Conservation (phyloP, 2,113 vertebrate genomes). For the Ginglymostoma cirratum region DNA sequence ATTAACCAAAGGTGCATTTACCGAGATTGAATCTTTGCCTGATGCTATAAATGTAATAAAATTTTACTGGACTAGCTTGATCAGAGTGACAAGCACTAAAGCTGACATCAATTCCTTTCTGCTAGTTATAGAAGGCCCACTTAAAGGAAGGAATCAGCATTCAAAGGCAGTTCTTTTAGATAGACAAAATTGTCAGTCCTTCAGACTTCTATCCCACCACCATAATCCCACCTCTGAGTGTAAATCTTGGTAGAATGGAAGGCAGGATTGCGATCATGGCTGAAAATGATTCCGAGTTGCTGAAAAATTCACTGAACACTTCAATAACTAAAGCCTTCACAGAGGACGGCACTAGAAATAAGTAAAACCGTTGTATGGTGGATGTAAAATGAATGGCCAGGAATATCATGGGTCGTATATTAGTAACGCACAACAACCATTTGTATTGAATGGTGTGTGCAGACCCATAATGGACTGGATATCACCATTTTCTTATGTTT, state of each 20-base stretch:
- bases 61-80: background rate
- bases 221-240: background rate
- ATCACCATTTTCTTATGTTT: background rate
- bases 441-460: background rate
- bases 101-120: background rate
- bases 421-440: no score
- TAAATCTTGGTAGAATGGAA: background rate
- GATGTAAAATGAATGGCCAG: background rate
- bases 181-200: background rate
- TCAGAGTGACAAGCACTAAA: background rate
- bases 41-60: background rate
- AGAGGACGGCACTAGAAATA: background rate
- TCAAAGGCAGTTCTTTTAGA: background rate
- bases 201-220: no score
- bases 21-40: background rate
- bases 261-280: background rate
- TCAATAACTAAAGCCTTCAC: background rate
- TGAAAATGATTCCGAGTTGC: background rate
- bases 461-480: background rate
- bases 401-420: background rate
- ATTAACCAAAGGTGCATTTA: background rate
- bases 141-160: background rate
- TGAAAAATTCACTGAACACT: background rate
- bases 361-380: background rate
- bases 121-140: background rate